phyloP scores from a whole-genome alignment of 64 coral and sea anemone genomes.

The Stichodactyla helianthus region DNA sequence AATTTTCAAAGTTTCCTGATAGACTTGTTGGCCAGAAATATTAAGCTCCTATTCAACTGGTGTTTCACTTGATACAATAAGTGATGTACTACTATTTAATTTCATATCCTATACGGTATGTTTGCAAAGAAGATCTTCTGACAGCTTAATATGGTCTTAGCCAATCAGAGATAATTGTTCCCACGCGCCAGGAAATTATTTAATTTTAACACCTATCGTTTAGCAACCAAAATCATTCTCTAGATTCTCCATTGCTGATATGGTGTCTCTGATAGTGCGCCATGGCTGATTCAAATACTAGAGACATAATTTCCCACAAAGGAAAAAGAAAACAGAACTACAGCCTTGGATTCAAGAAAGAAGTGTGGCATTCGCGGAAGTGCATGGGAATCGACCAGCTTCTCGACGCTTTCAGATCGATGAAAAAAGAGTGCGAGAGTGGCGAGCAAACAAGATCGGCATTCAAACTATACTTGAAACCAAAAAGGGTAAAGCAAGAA shows the following conservation, averaged over 20 bases:
- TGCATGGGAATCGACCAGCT: slow-evolving; percentile 50
- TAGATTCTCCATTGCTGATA: too few species aligned
- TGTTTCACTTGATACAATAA: background rate
- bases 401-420: slow-evolving; percentile 21
- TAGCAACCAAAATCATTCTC: background rate
- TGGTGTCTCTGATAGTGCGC: too few species aligned
- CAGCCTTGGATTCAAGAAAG: slow-evolving; percentile 65
- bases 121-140: background rate
- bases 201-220: too few species aligned
- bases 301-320: slow-evolving; percentile 54
- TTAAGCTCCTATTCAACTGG: too few species aligned
- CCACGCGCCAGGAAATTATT: too few species aligned
- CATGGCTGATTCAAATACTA: slow-evolving; percentile 9
- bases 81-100: background rate
- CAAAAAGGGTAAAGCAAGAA: slow-evolving; percentile 55
- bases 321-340: slow-evolving; percentile 62
- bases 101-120: background rate
- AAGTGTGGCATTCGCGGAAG: slow-evolving; percentile 65
- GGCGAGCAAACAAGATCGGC: slow-evolving; percentile 31
- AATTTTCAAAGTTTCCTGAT: background rate
- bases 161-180: background rate
- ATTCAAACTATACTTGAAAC: slow-evolving; percentile 40
- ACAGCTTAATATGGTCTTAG: background rate
- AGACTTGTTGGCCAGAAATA: background rate
- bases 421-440: slow-evolving; percentile 52